Evolutionary conservation across 1,140 invertebrate species (phyloP).

Genomic region (Cydia fagiglandana): DNA sequence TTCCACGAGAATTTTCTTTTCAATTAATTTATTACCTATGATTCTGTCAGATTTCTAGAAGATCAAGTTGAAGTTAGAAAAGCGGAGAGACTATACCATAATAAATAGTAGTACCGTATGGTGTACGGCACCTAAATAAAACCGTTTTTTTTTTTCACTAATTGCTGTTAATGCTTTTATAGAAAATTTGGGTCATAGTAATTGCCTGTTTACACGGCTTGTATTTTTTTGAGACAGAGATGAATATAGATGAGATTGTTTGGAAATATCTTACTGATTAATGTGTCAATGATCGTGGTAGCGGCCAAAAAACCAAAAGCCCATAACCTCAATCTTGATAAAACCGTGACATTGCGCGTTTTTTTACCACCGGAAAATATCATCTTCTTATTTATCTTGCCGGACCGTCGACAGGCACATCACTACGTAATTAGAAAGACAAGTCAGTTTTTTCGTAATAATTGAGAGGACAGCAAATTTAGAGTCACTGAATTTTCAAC

Average conservation of each 20-base stretch:
- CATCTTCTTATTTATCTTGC: constrained; percentile 49
- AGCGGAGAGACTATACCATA: too few relatives aligned
- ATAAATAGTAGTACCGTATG: too few relatives aligned
- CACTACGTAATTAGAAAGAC: constrained; percentile 66
- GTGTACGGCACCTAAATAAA: too few relatives aligned
- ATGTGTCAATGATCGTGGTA: constrained; percentile 23
- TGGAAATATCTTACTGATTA: neutral
- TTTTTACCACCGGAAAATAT: constrained; percentile 38
- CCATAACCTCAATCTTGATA: constrained; percentile 30
- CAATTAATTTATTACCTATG: too few relatives aligned
- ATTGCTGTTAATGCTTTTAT: too few relatives aligned
- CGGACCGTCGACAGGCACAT: constrained; percentile 54
- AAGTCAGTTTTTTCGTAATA: constrained; percentile 37
- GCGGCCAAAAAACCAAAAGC: constrained; percentile 30
- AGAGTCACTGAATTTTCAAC: neutral
- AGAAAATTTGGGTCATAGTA: too few relatives aligned
- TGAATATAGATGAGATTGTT: neutral
- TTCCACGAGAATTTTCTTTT: too few relatives aligned
- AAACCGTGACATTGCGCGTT: constrained; percentile 30
- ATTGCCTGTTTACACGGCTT: too few relatives aligned
- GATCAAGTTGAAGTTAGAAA: too few relatives aligned
- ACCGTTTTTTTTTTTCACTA: too few relatives aligned
- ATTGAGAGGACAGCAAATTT: constrained; percentile 28
- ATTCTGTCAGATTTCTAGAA: too few relatives aligned
- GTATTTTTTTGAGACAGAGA: neutral